Evolutionary conservation across 2,113 vertebrate genomes (phyloP).

Genomic region (Oreochromis spilurus): DNA sequence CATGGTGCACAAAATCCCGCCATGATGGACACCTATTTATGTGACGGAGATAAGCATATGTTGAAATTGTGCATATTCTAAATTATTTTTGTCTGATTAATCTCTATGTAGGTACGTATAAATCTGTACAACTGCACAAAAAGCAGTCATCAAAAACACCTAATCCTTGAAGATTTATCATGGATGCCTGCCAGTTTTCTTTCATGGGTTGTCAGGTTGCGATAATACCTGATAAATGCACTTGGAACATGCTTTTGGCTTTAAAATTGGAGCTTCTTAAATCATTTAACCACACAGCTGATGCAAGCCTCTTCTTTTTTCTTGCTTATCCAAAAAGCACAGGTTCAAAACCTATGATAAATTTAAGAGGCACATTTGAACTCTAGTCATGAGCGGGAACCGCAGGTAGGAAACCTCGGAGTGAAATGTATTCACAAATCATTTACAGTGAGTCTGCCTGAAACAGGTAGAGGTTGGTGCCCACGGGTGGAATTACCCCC

Average conservation of each 20-base stretch:
- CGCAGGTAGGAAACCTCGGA: not conserved
- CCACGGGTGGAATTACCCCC: not conserved
- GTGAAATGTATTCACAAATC: not conserved
- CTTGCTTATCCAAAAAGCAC: not conserved
- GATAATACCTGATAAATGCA: slow-evolving; percentile 28
- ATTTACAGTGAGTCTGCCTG: not conserved
- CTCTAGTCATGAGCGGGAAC: slow-evolving; percentile 6
- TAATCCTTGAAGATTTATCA: slow-evolving; percentile 12
- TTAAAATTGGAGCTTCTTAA: not conserved
- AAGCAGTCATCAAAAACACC: not conserved
- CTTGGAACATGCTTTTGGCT: slow-evolving; percentile 20
- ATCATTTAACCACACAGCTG: slow-evolving; percentile 11
- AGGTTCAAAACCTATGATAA: not conserved
- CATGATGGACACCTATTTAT: not conserved
- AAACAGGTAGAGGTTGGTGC: not conserved
- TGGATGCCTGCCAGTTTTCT: slow-evolving; percentile 1
- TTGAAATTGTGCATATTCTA: not conserved
- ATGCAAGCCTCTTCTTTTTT: not conserved
- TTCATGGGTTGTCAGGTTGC: slow-evolving; percentile 35
- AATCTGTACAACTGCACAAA: slow-evolving; percentile 11
- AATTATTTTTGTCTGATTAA: slow-evolving; percentile 46
- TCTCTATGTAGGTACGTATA: not conserved
- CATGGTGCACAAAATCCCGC: not conserved
- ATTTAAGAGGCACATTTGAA: slow-evolving; percentile 22
- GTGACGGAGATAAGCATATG: slow-evolving; percentile 2